These are phyloP conservation scores for Semicossyphus pulcher DNA, from an alignment of 2,113 vertebrate species.

Conservation along the genomic window DNA sequence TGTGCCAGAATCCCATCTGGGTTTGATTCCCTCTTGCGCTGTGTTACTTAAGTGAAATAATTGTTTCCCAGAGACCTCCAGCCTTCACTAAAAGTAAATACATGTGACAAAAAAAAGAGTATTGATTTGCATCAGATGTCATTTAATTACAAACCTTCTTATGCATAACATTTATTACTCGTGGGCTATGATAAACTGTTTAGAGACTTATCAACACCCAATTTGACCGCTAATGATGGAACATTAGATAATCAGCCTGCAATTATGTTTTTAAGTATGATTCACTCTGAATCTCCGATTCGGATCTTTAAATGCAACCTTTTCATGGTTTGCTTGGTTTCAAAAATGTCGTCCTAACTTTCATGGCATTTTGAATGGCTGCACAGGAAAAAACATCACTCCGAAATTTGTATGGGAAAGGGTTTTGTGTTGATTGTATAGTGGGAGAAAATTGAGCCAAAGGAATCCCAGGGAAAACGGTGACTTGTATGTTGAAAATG, in stretches of 20 bases:
- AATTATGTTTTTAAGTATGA: neutral
- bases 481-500: too few relatives aligned
- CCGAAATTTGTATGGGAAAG: neutral
- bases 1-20: constrained; percentile 74
- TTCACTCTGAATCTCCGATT: neutral
- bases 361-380: neutral
- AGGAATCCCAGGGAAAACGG: too few relatives aligned
- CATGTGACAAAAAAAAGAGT: constrained; percentile 14
- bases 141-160: neutral
- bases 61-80: constrained; percentile 50
- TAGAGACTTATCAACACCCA: constrained; percentile 10
- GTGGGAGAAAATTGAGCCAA: neutral
- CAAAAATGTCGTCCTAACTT: neutral
- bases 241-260: neutral
- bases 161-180: neutral
- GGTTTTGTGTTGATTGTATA: neutral
- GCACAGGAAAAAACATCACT: neutral
- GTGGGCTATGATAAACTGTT: neutral
- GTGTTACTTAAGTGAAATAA: constrained; percentile 65
- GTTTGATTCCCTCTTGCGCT: constrained; percentile 66
- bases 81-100: constrained; percentile 29
- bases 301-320: neutral
- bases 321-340: neutral
- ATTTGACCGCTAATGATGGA: constrained; percentile 11
- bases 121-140: constrained; percentile 22